A percentile compares a stretch with the other conserved stretches of the same genome.
Conservation (phyloP, 1,140 invertebrate genomes). For the Prorops nasuta region DNA sequence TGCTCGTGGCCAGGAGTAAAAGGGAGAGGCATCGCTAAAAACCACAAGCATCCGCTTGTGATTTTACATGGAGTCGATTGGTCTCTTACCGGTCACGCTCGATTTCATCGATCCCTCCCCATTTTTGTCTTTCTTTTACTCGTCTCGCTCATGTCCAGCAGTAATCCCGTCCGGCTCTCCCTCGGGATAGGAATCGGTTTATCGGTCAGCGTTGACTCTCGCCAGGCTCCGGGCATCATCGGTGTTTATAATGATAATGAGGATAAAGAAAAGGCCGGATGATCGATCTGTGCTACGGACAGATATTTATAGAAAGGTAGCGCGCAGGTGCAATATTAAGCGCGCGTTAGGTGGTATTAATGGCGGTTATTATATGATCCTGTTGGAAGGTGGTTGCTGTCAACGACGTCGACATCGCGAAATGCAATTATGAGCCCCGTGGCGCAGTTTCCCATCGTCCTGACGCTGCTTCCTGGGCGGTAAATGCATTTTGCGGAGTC, state of each 20-base stretch:
- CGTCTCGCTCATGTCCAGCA: too few relatives aligned
- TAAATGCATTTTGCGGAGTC: not conserved
- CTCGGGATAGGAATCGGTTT: not conserved
- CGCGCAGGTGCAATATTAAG: not conserved
- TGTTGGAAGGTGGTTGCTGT: not conserved
- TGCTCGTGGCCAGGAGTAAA: too few relatives aligned
- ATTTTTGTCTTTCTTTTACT: constrained; percentile 9
- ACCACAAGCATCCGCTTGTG: not conserved
- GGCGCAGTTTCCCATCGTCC: not conserved
- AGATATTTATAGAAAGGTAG: too few relatives aligned
- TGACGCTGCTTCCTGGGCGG: not conserved
- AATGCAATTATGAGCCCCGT: not conserved
- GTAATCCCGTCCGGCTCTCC: too few relatives aligned
- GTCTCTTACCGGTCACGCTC: constrained; percentile 16
- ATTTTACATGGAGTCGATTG: too few relatives aligned
- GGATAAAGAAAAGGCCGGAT: too few relatives aligned
- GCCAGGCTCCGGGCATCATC: too few relatives aligned
- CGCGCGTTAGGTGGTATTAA: not conserved
- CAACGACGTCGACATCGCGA: not conserved
- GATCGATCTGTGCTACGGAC: too few relatives aligned
- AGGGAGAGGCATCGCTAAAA: too few relatives aligned
- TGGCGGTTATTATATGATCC: not conserved
- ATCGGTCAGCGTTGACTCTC: too few relatives aligned
- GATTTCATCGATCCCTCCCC: constrained; percentile 13
- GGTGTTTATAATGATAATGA: too few relatives aligned